phyloP scores from a whole-genome alignment of 64 coral and sea anemone genomes.

The Anthopleura sola region DNA sequence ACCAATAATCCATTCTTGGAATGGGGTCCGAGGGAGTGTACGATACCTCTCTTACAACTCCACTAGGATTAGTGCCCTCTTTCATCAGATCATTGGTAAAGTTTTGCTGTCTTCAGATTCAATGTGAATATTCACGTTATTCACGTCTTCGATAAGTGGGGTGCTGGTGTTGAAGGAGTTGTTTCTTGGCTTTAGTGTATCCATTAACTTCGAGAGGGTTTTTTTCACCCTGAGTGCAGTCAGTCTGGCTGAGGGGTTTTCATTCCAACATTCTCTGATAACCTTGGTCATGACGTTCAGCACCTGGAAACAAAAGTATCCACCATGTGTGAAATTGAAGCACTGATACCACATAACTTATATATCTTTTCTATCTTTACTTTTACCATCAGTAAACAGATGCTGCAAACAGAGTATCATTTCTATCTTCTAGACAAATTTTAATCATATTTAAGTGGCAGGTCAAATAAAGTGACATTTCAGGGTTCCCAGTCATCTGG shows the following conservation, averaged over 20 bases:
- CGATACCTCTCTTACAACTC: neutral
- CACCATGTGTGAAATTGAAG: neutral
- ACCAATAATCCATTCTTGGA: neutral
- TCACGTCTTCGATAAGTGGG: constrained; percentile 9
- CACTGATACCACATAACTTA: neutral
- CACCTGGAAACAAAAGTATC: constrained; percentile 40
- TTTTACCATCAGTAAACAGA: too few relatives aligned
- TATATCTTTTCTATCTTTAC: neutral
- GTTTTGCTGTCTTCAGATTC: constrained; percentile 1
- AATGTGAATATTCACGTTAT: constrained; percentile 24
- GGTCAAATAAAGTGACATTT: too few relatives aligned
- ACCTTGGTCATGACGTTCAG: constrained; percentile 76
- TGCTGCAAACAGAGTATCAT: too few relatives aligned
- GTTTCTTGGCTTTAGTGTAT: constrained; percentile 52
- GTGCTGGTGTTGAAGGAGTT: constrained; percentile 12
- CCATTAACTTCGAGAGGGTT: constrained; percentile 82
- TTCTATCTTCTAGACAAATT: too few relatives aligned
- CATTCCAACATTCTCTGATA: constrained; percentile 93
- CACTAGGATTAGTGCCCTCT: neutral
- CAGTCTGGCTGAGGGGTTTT: constrained; percentile 80
- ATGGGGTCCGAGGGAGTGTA: neutral
- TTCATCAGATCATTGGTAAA: neutral
- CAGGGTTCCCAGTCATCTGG: too few relatives aligned
- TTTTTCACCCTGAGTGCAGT: constrained; percentile 94
- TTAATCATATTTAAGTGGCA: too few relatives aligned